Evolutionary conservation across 2,113 vertebrate genomes (phyloP), one percentile per base, ranked within the genome.

Genomic region (Vidua chalybeata): DNA sequence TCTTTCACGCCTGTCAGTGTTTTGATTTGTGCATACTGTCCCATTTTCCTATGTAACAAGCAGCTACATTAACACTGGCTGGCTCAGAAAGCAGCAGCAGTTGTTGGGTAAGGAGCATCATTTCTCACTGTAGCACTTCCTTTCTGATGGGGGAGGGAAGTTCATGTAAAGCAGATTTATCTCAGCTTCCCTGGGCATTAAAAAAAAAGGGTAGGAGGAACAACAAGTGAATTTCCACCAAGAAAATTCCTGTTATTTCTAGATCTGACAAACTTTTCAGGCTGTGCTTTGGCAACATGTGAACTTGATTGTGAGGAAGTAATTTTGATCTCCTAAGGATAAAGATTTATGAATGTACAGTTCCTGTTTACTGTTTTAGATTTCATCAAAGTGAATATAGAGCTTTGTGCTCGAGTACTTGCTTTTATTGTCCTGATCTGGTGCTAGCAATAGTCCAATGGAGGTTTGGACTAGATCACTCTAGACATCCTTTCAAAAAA

Each of bases 1-100:
- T 83, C 71, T 90, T 96, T 96, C 90, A 81, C 28, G 9, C 92
- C 86, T 93, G 82, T 71, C 93, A 84, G 61, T 93, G 79, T 93
- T 96, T 84, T 86, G 96, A 93, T 88, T 93, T 92, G 79, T 84
- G 85, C 88, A 86, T 96, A 88, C 82, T 90, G 92, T 81, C 93
- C 76, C 17, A 14, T 84, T 94, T 77, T 67, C 39, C 0, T 77
- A 11, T 75, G 73, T 61, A 88, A 72, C 76, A 71, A 77, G 85
- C 67, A 88, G 58, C 78, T 85, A 15, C 37, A 26, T 86, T 85
- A 92, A 31, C 3, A 10, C 51, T 88, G 92, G 35, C 90, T 79
- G 67, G 23, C 59, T 84, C 56, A 80, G 79, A 81, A 81, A 63
- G 82, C 76, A 74, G 68, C 67, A 74, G 48, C 61, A 67, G 68